phyloP scores from a whole-genome alignment of 2,113 vertebrate species.

The Mandrillus leucophaeus region DNA sequence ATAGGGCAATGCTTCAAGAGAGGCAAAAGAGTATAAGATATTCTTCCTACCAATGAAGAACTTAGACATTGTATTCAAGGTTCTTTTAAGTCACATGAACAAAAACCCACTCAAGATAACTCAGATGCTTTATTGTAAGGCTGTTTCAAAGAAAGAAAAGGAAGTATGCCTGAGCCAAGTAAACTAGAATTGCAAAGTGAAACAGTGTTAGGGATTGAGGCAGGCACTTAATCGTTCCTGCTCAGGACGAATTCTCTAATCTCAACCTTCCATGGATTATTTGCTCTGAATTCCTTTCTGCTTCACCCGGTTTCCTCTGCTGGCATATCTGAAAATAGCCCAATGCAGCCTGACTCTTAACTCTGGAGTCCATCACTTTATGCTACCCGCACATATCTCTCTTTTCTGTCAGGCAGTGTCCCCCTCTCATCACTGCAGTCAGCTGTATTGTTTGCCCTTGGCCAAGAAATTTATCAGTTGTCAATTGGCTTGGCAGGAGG shows the following conservation, averaged over 20 bases:
- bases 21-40: background rate
- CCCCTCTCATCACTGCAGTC: background rate
- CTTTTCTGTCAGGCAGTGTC: background rate
- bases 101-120: background rate
- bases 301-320: background rate
- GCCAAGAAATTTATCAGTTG: background rate
- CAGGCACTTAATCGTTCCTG: background rate
- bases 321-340: background rate
- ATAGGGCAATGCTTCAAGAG: background rate
- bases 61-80: background rate
- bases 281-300: background rate
- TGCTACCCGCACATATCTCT: background rate
- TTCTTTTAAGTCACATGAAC: slow-evolving; percentile 41
- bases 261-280: background rate
- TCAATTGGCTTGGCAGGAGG: background rate
- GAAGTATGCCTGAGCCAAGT: background rate
- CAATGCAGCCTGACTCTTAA: background rate
- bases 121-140: background rate
- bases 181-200: background rate
- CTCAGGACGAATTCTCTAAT: background rate
- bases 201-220: background rate
- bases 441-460: background rate
- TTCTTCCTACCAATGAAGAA: background rate
- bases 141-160: background rate
- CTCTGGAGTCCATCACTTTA: background rate